Evolutionary conservation across 2,797 vertebrate genomes (phyloP).

Genomic region (Chaunax sp.): DNA sequence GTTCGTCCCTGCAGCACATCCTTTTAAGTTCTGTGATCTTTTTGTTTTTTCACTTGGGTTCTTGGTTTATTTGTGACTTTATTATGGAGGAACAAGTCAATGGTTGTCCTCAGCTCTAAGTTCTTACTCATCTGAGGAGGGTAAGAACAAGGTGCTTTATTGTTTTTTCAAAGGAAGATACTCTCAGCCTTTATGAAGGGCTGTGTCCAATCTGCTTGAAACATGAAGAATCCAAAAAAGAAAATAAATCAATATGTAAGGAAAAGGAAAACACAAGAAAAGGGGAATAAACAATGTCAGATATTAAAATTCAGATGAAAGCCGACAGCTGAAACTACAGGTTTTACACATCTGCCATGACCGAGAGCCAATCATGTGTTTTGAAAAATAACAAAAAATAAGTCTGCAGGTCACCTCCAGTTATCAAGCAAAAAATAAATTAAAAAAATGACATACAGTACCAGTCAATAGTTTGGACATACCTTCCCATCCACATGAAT

Average conservation of each 20-base stretch:
- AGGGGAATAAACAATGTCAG: not conserved
- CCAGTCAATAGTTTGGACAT: too few relatives aligned
- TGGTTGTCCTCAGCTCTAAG: constrained; percentile 26
- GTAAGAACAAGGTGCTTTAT: not conserved
- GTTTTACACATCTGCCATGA: too few relatives aligned
- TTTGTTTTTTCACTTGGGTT: constrained; percentile 30
- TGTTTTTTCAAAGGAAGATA: not conserved
- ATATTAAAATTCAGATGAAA: constrained; percentile 1
- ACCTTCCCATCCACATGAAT: too few relatives aligned
- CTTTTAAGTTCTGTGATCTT: constrained; percentile 31
- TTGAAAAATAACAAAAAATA: too few relatives aligned
- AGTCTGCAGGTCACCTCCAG: too few relatives aligned
- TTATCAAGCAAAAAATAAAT: too few relatives aligned
- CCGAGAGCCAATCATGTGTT: too few relatives aligned
- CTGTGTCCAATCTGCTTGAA: too few relatives aligned
- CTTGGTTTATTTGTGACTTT: constrained; percentile 51
- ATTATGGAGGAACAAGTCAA: constrained; percentile 27
- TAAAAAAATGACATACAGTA: too few relatives aligned
- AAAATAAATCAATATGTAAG: not conserved
- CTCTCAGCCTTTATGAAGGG: too few relatives aligned
- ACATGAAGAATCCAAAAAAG: too few relatives aligned
- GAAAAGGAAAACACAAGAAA: not conserved
- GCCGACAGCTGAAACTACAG: too few relatives aligned
- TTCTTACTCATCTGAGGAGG: constrained; percentile 5
- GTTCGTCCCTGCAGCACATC: constrained; percentile 34